A percentile compares a stretch with the other conserved stretches of the same genome.
These are phyloP conservation scores for Erythrocercus mccallii DNA, from an alignment of 2,113 vertebrate species.

Conservation along the genomic window DNA sequence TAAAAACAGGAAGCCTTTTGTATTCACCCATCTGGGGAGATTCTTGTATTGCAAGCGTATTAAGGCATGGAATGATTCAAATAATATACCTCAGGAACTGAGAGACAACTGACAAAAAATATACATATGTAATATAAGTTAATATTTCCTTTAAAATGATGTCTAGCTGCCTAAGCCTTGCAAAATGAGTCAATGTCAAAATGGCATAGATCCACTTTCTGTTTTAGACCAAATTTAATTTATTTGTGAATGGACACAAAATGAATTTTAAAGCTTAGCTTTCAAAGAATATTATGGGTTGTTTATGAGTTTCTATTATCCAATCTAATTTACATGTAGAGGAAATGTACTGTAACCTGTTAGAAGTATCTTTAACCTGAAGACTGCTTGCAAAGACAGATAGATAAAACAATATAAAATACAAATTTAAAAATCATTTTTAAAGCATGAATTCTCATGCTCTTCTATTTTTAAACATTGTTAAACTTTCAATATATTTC, in stretches of 20 bases:
- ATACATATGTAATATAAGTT: slow-evolving; percentile 96
- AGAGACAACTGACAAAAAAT: slow-evolving; percentile 94
- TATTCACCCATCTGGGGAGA: slow-evolving; percentile 75
- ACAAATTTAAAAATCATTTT: slow-evolving; percentile 99
- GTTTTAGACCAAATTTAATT: slow-evolving; percentile 85
- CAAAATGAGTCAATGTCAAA: slow-evolving; percentile 87
- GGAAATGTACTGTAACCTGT: slow-evolving; percentile 89
- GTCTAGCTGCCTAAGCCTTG: slow-evolving; percentile 98
- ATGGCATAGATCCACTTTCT: slow-evolving; percentile 82
- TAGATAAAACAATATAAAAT: slow-evolving; percentile 96
- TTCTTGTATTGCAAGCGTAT: slow-evolving; percentile 93
- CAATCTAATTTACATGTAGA: slow-evolving; percentile 98
- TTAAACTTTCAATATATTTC: slow-evolving; percentile 96
- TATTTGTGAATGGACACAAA: slow-evolving; percentile 86
- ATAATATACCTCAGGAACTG: slow-evolving; percentile 95
- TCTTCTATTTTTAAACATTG: slow-evolving; percentile 93
- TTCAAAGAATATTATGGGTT: slow-evolving; percentile 86
- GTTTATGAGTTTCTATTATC: slow-evolving; percentile 89
- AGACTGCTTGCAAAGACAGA: slow-evolving; percentile 98
- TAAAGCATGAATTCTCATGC: slow-evolving; percentile 95
- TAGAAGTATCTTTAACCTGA: slow-evolving; percentile 97
- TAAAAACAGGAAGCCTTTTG: slow-evolving; percentile 77
- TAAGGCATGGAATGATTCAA: slow-evolving; percentile 99
- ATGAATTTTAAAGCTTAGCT: slow-evolving; percentile 95
- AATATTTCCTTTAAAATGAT: slow-evolving; percentile 95